These are phyloP conservation scores for Ceyx margarethae DNA, from an alignment of 2,113 vertebrate species.

Conservation along the genomic window DNA sequence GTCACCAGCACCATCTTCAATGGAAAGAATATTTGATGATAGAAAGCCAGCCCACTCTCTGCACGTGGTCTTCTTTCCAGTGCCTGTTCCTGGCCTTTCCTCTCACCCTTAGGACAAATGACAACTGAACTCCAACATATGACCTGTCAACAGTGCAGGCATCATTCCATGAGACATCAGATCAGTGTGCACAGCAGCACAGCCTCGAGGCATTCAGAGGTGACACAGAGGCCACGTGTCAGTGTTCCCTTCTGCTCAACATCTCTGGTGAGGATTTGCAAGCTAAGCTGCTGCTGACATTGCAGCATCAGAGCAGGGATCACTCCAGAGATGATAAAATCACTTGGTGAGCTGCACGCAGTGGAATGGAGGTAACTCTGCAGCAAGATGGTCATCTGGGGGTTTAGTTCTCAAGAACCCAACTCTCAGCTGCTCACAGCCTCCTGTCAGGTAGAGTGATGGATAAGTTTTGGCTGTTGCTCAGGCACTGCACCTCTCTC, in stretches of 20 bases:
- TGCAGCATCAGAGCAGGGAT: background rate
- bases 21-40: background rate
- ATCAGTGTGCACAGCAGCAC: background rate
- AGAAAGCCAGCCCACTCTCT: background rate
- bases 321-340: background rate
- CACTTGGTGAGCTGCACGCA: rapidly evolving
- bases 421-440: no score
- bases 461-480: background rate
- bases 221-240: background rate
- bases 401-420: background rate
- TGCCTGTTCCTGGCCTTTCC: background rate
- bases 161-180: background rate
- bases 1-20: background rate
- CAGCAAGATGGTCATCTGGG: rapidly evolving
- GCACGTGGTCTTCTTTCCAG: background rate
- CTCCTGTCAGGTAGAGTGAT: no score
- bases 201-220: background rate
- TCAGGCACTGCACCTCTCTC: background rate
- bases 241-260: background rate
- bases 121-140: background rate
- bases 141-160: background rate
- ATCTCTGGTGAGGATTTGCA: background rate
- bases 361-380: background rate
- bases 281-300: background rate
- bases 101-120: background rate